Percentiles rank a stretch among this genome's conserved stretches.
phyloP scores from a whole-genome alignment of 2,113 vertebrate genomes.

The Actinemys pallida region DNA sequence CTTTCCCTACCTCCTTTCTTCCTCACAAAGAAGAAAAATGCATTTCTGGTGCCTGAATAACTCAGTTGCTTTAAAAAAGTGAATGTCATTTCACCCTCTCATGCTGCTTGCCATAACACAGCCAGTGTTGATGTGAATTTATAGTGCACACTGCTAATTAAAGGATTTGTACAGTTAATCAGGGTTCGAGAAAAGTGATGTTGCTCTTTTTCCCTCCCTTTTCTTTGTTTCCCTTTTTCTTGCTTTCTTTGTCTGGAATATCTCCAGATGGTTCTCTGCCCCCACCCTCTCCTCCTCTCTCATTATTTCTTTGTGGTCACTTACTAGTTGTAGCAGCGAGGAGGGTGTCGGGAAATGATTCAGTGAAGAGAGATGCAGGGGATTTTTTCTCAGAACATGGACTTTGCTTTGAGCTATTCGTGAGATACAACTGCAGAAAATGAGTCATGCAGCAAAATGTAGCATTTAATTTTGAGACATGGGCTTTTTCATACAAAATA shows the following conservation, averaged over 20 bases:
- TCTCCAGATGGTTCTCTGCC: background rate
- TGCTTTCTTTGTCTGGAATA: slow-evolving; percentile 1
- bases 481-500: background rate
- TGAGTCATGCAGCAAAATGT: background rate
- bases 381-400: background rate
- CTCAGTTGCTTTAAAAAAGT: background rate
- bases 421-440: background rate
- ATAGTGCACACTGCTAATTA: background rate
- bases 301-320: background rate
- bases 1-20: background rate
- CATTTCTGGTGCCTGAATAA: background rate
- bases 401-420: background rate
- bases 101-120: background rate
- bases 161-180: background rate
- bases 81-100: background rate
- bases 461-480: background rate
- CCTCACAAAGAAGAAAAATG: background rate
- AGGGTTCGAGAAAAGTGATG: background rate
- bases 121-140: background rate
- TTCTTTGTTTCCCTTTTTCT: background rate
- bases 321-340: background rate
- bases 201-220: background rate
- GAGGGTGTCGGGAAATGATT: background rate
- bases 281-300: background rate
- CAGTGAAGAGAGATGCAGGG: fast-evolving